Evolutionary conservation across 1,140 invertebrate genomes (phyloP).

Genomic region (Pseudomyrmex gracilis): DNA sequence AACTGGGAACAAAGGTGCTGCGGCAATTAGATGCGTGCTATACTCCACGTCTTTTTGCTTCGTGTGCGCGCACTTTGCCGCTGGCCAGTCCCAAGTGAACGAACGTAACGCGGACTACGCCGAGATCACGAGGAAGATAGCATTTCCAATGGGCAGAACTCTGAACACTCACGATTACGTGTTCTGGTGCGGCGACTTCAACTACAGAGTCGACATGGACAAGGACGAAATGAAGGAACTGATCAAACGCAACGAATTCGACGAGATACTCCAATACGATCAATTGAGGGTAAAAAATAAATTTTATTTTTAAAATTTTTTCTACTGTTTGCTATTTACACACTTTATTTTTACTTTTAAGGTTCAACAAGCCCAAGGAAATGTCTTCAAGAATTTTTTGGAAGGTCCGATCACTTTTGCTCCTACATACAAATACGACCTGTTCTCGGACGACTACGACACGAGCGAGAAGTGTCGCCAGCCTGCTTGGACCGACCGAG

Average conservation of each 20-base stretch:
- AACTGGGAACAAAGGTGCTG: slow-evolving; percentile 98
- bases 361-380: slow-evolving; percentile 91
- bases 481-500: slow-evolving; percentile 99
- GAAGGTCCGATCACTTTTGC: slow-evolving; percentile 97
- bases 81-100: slow-evolving; percentile 97
- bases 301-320: neutral
- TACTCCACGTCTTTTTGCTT: slow-evolving; percentile 98
- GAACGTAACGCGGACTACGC: slow-evolving; percentile 98
- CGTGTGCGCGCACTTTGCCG: slow-evolving; percentile 99
- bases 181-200: slow-evolving; percentile 99
- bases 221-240: slow-evolving; percentile 97
- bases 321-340: neutral
- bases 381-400: slow-evolving; percentile 97
- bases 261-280: slow-evolving; percentile 93
- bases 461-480: slow-evolving; percentile 99
- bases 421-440: slow-evolving; percentile 99
- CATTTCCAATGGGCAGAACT: slow-evolving; percentile 97
- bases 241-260: slow-evolving; percentile 92
- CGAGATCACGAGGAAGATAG: slow-evolving; percentile 97
- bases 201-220: slow-evolving; percentile 98
- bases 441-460: slow-evolving; percentile 99
- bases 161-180: slow-evolving; percentile 98
- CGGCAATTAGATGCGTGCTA: slow-evolving; percentile 96
- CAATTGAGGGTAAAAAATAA: slow-evolving; percentile 89
- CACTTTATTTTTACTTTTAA: slow-evolving; percentile 63